Evolutionary conservation across 1,140 invertebrate species (phyloP), one percentile per base, ranked within the genome.

Genomic region (Trichomalopsis sarcophagae): DNA sequence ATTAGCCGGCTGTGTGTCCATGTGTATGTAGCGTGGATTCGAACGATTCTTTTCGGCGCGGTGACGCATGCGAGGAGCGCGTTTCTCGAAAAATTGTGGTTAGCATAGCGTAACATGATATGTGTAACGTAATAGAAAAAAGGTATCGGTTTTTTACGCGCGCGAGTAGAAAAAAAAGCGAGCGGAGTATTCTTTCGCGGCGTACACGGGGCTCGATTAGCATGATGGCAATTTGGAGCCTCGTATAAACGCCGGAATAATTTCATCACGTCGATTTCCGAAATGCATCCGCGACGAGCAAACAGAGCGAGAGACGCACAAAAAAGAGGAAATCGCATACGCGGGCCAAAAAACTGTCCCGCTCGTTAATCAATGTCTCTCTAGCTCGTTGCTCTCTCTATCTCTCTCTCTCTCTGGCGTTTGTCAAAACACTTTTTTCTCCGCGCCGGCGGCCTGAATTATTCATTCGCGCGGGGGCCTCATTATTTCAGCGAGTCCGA

Each of bases 341-440:
- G 71, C 11, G 9, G 21, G 33, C 9, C 13, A 75, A 40, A 36
- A 75, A 75, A n/a, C 33, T 75, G 36, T 75, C 33, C 73, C 36
- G 36, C 33, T 75, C 73, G 36, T 75, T 75, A 75, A 75, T 75
- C 73, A 75, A 75, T 75, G 36, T 33, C 73, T 75, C 36, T 33
- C 73, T 44, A 33, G 73, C 36, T 71, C 69, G 23, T 33, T 27
- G 14, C 36, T 40, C 36, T 40, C 3, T 23, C 27, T 27, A 1
- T 27, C 27, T 27, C 27, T 27, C 27, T 27, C 27, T 27, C 27
- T 27, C 27, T 27, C 27, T 27, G 27, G 27, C 69, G 69, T 71
- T 33, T 33, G 69, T 71, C 27, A 71, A 71, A 71, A 71, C 27
- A 71, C 40, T 33, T 71, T 33, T 71, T 71, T 71, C 33, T 33